Evolutionary conservation across 2,888 invertebrate genomes (phyloP).

Genomic region (Coremacera marginata): DNA sequence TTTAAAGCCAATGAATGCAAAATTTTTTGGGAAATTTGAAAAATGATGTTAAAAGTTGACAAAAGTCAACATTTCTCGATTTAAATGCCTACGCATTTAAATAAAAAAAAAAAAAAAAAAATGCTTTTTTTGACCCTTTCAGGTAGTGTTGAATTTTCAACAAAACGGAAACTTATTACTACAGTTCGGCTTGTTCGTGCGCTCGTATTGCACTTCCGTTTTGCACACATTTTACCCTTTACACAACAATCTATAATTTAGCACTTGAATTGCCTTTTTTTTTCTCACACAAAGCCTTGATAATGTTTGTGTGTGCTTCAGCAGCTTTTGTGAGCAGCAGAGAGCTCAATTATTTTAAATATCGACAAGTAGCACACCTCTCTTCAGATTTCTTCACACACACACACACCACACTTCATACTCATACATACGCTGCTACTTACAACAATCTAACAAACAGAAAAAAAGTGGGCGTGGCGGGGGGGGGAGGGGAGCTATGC

Average conservation of each 20-base stretch:
- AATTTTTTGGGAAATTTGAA: no score
- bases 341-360: constrained; percentile 61
- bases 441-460: background rate
- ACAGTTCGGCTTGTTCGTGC: constrained; percentile 18
- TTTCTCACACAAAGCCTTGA: background rate
- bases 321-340: background rate
- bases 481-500: background rate
- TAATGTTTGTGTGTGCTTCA: background rate
- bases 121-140: no score
- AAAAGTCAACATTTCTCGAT: no score
- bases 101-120: no score
- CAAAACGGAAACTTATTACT: constrained; percentile 18
- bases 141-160: background rate
- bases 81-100: no score
- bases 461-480: background rate
- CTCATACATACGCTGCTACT: background rate
- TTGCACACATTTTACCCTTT: constrained; percentile 15
- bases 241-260: constrained; percentile 37
- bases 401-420: background rate
- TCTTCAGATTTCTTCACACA: background rate
- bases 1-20: no score
- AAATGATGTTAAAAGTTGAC: no score
- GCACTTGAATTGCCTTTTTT: constrained; percentile 8
- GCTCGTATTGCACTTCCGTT: constrained; percentile 12
- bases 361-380: constrained; percentile 58